Evolutionary conservation across 2,888 invertebrate species (phyloP).

Genomic region (Drosophila basisetae): DNA sequence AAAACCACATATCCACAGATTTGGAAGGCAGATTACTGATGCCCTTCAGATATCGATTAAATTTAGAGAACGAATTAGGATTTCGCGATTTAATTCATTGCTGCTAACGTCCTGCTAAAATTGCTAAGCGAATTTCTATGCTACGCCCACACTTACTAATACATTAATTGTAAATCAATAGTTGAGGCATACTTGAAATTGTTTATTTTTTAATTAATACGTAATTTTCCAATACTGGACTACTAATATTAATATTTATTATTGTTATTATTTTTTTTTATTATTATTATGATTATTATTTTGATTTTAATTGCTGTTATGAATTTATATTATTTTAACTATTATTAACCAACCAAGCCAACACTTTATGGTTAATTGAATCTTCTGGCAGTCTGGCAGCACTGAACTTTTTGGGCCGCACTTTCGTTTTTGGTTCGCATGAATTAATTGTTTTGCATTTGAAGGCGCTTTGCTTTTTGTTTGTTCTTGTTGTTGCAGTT

Average conservation of each 20-base stretch:
- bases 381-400: neutral
- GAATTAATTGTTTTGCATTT: constrained; percentile 61
- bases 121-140: too few relatives aligned
- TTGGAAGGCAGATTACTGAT: neutral
- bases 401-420: constrained; percentile 10
- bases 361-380: neutral
- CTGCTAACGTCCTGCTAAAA: too few relatives aligned
- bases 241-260: neutral
- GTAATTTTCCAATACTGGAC: neutral
- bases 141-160: too few relatives aligned
- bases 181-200: too few relatives aligned
- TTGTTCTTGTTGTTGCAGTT: neutral
- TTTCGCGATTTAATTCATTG: too few relatives aligned
- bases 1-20: neutral
- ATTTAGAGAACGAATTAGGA: too few relatives aligned
- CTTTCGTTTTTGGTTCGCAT: constrained; percentile 16
- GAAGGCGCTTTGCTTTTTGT: constrained; percentile 11
- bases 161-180: too few relatives aligned
- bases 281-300: neutral
- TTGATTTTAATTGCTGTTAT: neutral
- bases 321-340: neutral
- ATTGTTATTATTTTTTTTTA: neutral
- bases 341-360: neutral
- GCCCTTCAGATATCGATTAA: too few relatives aligned
- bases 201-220: too few relatives aligned